Evolutionary conservation across 2,888 invertebrate species (phyloP), one percentile per base, ranked within the genome.

Genomic region (Amblyjoppa proteus): DNA sequence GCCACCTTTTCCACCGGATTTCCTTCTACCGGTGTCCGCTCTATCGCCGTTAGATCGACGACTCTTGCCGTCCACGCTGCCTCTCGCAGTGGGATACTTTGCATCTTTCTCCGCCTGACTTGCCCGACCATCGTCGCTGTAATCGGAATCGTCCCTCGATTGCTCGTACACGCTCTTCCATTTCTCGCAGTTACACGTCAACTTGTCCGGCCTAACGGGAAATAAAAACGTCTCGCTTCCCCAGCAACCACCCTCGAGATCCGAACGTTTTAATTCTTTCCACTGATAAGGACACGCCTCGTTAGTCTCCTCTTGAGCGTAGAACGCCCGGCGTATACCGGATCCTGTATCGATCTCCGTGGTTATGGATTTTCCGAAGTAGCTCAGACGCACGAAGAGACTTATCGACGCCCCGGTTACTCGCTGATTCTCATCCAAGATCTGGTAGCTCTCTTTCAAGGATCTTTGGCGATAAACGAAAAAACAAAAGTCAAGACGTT

Each of bases 351-450:
- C 88, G 53, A 93, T 88, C 80, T 93, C 92, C 7, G 93, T 93
- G 61, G 91, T 88, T 31, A 93, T 84, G 56, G 91, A 90, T 53
- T 89, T 89, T 7, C 93, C 92, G 51, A 93, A 87, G 56, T 91
- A 90, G 70, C 90, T 93, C 66, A 93, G 80, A 0, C 93, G 90
- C 38, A 91, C 66, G 83, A 91, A 93, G 3, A 93, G 76, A 58
- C 87, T 86, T n/a, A 93, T 84, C 3, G 87, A 84, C 0, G 88
- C 88, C 0, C 83, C 85, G 3, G 89, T 90, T 86, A 20, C 53
- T 4, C 66, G 66, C 3, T 88, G 34, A 9, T 89, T 84, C 25
- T 91, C 91, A 83, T 90, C 81, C 3, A 89, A 34, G 34, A 93
- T 71, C 1, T 79, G 20, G 56, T 89, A 92, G 13, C 77, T 89